These are phyloP conservation scores for Hypotaenidia okinawae DNA, from an alignment of 2,797 vertebrate genomes.

Conservation along the genomic window DNA sequence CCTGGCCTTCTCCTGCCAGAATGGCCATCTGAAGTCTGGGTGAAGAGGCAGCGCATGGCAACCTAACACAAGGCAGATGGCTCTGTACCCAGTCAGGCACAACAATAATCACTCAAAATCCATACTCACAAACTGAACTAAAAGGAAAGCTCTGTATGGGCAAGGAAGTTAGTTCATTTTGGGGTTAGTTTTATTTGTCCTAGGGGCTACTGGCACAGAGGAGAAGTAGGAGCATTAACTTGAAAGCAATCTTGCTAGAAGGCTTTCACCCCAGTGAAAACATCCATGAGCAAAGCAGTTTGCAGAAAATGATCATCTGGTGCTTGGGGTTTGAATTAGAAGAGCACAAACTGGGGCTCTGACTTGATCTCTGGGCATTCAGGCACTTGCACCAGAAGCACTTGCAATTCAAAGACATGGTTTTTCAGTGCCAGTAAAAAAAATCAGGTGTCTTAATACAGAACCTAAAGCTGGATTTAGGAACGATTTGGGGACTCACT, in stretches of 20 bases:
- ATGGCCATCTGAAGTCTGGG: neutral
- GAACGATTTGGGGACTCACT: neutral
- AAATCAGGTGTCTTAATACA: neutral
- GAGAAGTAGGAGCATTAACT: neutral
- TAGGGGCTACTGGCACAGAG: neutral
- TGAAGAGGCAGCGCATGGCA: neutral
- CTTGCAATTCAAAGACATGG: neutral
- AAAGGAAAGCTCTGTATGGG: neutral
- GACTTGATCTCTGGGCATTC: neutral
- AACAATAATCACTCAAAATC: neutral
- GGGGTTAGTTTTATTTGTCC: neutral
- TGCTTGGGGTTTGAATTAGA: neutral
- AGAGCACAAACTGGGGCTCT: conserved; percentile 4
- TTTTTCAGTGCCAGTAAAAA: neutral
- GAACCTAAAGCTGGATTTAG: neutral
- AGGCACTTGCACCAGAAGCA: neutral
- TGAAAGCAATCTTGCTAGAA: neutral
- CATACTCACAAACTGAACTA: neutral
- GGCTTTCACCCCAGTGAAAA: neutral
- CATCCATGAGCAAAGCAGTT: neutral
- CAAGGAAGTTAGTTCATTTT: neutral
- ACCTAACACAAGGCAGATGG: neutral
- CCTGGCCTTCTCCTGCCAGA: neutral
- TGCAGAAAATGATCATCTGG: neutral
- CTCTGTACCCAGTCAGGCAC: neutral